Evolutionary conservation across 2,888 invertebrate genomes (phyloP), one percentile per base, ranked within the genome.

Genomic region (Alloplasta piceator): DNA sequence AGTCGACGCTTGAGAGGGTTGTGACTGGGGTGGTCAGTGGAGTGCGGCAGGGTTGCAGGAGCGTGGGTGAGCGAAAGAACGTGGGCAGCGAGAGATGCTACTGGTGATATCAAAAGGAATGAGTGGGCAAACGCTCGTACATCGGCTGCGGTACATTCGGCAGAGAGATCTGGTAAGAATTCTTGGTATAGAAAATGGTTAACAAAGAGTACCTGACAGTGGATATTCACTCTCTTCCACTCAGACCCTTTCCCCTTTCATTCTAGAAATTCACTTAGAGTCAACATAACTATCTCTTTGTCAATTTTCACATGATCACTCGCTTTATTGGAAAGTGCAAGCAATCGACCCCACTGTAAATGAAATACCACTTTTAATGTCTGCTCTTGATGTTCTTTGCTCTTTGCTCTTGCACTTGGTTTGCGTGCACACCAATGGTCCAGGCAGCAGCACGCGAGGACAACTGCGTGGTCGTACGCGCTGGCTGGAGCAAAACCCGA

Each of bases 371-470:
- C 43, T 43, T 43, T 12, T 52, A 14, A 43, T 52, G 48, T 41
- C 63, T 50, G 64, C 39, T 70, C 43, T 36, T 68, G 71, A 1
- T 26, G 3, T 26, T 26, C 26, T 26, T 26, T 26, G 26, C 26
- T 26, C 26, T 60, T 75, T 80, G 60, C 52, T 61, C 71, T 55
- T 77, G 77, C 26, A 68, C 60, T 78, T 46, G 74, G 63, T 63
- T 39, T 66, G 56, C 61, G 79, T 79, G 84, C 84, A 87, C 86
- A 86, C 88, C 88, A 89, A 89, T 89, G 89, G 90, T 90, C 89
- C 90, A 90, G 89, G 89, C 89, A 88, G 88, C 88, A 88, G 78
- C 83, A 83, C 82, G 85, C 90, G 88, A 87, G 87, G 87, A 86
- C 84, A 75, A 90, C 90, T 90, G 90, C 89, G 88, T 89, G 86